Conservation (phyloP, 92 coral and sea anemone species). For the Epizoanthus illoricatus region DNA sequence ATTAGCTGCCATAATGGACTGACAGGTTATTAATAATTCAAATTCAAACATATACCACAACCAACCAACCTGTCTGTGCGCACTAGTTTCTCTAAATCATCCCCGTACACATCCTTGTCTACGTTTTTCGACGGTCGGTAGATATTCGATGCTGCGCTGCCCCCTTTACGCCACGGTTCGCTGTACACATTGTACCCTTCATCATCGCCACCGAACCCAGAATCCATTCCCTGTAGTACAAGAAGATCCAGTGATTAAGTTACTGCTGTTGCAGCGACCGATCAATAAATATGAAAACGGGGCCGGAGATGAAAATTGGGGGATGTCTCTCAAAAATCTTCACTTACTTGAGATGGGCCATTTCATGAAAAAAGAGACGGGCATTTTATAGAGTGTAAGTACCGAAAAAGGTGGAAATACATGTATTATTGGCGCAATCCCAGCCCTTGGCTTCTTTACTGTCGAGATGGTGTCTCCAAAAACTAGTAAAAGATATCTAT, state of each 20-base stretch:
- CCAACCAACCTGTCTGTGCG: conserved; percentile 77
- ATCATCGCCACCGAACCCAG: conserved; percentile 96
- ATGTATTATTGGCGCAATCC: too few species aligned
- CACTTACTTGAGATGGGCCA: too few species aligned
- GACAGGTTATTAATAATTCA: too few species aligned
- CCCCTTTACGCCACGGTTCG: conserved; percentile 93
- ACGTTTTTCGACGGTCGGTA: conserved; percentile 90
- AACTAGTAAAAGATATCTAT: too few species aligned
- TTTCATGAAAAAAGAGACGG: too few species aligned
- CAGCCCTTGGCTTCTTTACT: too few species aligned
- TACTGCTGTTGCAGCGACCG: neutral
- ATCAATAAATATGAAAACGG: neutral
- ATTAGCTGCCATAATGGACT: too few species aligned
- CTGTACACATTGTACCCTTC: conserved; percentile 93
- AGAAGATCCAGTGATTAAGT: neutral
- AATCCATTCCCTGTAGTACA: conserved; percentile 76
- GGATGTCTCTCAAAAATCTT: too few species aligned
- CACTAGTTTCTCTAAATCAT: conserved; percentile 89
- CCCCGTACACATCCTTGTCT: conserved; percentile 95
- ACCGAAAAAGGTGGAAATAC: too few species aligned
- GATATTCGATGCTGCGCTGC: conserved; percentile 91
- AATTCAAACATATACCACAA: neutral
- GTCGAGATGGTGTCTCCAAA: too few species aligned
- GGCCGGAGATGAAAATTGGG: neutral
- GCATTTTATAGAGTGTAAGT: too few species aligned